These are phyloP conservation scores for Protonibea diacanthus DNA, from an alignment of 2,797 vertebrate species.

Conservation along the genomic window DNA sequence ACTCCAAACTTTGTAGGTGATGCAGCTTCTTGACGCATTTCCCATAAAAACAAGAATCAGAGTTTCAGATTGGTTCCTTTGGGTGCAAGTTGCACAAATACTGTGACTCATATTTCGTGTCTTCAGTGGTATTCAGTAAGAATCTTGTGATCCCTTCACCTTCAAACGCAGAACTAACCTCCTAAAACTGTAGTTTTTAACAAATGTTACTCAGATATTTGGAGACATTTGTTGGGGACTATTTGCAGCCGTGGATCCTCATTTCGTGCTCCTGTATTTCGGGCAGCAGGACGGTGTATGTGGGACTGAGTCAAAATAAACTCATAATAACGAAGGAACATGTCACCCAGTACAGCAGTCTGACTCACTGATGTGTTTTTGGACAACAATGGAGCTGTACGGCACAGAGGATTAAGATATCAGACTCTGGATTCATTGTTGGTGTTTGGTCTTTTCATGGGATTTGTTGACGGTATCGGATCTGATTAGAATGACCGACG, in stretches of 20 bases:
- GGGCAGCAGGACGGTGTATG: neutral
- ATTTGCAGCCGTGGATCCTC: neutral
- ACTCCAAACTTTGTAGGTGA: too few relatives aligned
- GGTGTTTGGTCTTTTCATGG: neutral
- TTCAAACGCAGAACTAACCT: too few relatives aligned
- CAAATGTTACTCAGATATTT: neutral
- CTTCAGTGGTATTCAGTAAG: too few relatives aligned
- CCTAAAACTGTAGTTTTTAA: neutral
- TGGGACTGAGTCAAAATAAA: neutral
- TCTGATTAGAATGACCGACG: neutral
- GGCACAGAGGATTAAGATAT: conserved; percentile 1
- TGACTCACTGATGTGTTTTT: neutral
- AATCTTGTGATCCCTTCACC: too few relatives aligned
- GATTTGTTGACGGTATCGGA: neutral
- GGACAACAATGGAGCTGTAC: neutral
- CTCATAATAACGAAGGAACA: neutral
- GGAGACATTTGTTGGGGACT: neutral
- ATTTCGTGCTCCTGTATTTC: neutral
- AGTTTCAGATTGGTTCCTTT: too few relatives aligned
- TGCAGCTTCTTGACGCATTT: too few relatives aligned
- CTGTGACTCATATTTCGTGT: too few relatives aligned
- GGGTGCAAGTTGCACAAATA: too few relatives aligned
- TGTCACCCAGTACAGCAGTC: neutral
- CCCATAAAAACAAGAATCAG: too few relatives aligned
- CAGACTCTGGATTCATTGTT: neutral